Base-by-base conservation (phyloP, 1,140 invertebrate genomes). In the Bombus confusus region DNA sequence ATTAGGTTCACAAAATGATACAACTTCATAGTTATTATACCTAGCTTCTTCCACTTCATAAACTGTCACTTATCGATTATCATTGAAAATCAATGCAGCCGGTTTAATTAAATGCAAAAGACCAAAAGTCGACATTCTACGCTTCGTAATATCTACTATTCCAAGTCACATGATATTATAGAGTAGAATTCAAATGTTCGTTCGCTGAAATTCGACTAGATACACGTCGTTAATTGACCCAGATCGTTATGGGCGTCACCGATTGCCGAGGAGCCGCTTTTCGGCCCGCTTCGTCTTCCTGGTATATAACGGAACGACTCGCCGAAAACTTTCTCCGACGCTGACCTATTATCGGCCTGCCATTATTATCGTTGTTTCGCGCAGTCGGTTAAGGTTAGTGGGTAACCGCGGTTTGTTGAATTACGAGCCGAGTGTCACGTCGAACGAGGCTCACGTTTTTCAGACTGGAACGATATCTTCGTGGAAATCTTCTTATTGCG, bases 271-370 rank as follows among this genome's bases (percentile, higher is more conserved):
- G 41, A 31, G 68, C 81, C 37, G 37, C 34, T 59, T 69, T 57
- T 52, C 62, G 72, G 62, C 71, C 69, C 57, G 71, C 34, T 71
- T 71, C 41, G 43, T 62, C 83, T 80, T 73, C 69, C 69, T 34
- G 43, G 39, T 76, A 76, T 47, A 76, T 82, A 82, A 86, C 85
- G 80, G 85, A 85, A 73, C 68, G 78, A 75, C 84, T 73, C 47
- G 71, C 39, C 73, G 78, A 84, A 86, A 86, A 86, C 85, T 86
- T 86, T 86, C 85, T 43, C 80, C 72, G 77, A 71, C 66, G 71
- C 34, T 80, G 83, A 86, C 85, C 80, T 66, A 86, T 86, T 84
- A 84, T 79, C 64, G 31, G 6, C 2, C 15, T 41, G 66, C 47
- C 66, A 80, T 80, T 62, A 85, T 80, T 39, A 66, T 85, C 76